These are phyloP conservation scores for Eilema griseolum DNA, from an alignment of 2,888 invertebrate genomes.

Conservation along the genomic window DNA sequence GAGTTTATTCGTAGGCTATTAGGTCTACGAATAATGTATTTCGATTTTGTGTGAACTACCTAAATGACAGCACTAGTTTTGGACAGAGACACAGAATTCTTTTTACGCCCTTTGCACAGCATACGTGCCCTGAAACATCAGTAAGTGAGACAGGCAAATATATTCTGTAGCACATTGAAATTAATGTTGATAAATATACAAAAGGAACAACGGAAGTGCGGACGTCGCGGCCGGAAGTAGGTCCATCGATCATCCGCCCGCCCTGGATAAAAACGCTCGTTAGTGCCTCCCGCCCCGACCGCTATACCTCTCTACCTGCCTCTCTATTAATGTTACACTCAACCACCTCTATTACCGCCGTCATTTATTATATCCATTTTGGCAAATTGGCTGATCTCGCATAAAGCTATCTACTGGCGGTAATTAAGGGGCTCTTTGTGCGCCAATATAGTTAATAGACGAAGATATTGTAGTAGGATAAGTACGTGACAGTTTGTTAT, in stretches of 20 bases:
- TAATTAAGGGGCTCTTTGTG: conserved; percentile 64
- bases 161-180: conserved; percentile 77
- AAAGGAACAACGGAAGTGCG: conserved; percentile 76
- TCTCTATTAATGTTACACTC: conserved; percentile 86
- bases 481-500: conserved; percentile 18
- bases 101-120: conserved; percentile 6
- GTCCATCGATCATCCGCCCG: conserved; percentile 85
- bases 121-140: conserved; percentile 31
- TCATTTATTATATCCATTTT: conserved; percentile 87
- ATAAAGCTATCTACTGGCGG: conserved; percentile 51
- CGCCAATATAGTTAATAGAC: conserved; percentile 47
- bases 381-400: conserved; percentile 83
- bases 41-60: too few relatives aligned
- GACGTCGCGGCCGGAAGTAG: conserved; percentile 82
- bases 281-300: conserved; percentile 66
- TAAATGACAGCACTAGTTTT: background rate
- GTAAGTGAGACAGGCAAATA: conserved; percentile 61
- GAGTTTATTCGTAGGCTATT: too few relatives aligned
- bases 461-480: conserved; percentile 42
- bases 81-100: background rate
- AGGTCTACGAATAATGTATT: too few relatives aligned
- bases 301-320: conserved; percentile 71
- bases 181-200: conserved; percentile 85
- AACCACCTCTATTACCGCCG: conserved; percentile 85
- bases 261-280: conserved; percentile 86